Evolutionary conservation across 2,888 invertebrate genomes (phyloP).

Genomic region (Heliconius charithonia): DNA sequence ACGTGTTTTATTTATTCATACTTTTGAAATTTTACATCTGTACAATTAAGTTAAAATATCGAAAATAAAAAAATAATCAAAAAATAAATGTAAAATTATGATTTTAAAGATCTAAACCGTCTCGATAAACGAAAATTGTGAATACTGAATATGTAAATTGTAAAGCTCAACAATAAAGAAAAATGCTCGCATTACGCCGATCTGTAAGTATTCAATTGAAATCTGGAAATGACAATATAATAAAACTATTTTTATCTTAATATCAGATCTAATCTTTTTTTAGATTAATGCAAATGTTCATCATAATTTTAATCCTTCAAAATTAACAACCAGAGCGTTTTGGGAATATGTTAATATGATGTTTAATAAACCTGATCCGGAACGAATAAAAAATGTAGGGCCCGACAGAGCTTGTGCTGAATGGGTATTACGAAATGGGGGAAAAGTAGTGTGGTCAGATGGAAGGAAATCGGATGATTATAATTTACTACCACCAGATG

Average conservation of each 20-base stretch:
- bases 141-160: background rate
- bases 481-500: conserved; percentile 86
- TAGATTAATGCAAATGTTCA: conserved; percentile 35
- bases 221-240: background rate
- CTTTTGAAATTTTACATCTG: background rate
- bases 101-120: background rate
- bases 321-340: conserved; percentile 59
- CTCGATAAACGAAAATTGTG: background rate
- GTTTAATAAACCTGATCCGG: conserved; percentile 87
- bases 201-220: conserved; percentile 20
- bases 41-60: background rate
- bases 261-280: background rate
- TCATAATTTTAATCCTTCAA: conserved; percentile 25
- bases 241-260: background rate
- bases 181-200: conserved; percentile 18
- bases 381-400: conserved; percentile 88
- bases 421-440: conserved; percentile 97
- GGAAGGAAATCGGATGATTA: conserved; percentile 86
- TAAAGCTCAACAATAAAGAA: background rate
- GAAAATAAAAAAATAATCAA: background rate
- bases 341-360: conserved; percentile 85
- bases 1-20: too few relatives aligned
- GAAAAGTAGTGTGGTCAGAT: conserved; percentile 88
- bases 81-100: background rate
- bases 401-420: conserved; percentile 96